Evolutionary conservation across 1,140 invertebrate genomes (phyloP).

Genomic region (Teleopsis dalmanni): DNA sequence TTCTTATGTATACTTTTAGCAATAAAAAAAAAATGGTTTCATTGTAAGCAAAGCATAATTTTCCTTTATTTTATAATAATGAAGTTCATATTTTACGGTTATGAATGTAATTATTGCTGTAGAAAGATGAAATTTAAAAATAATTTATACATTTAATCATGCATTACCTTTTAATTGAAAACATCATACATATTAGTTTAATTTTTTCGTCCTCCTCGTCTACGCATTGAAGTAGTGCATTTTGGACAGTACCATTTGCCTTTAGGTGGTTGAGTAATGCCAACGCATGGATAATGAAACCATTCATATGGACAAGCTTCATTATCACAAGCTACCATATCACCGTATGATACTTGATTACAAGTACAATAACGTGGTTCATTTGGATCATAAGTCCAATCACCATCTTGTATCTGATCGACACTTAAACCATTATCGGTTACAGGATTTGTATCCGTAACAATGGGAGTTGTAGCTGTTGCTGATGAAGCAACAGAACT

Average conservation of each 20-base stretch:
- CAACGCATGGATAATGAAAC: conserved; percentile 98
- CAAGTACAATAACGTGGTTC: conserved; percentile 96
- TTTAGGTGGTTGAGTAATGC: conserved; percentile 89
- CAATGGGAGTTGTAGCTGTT: conserved; percentile 10
- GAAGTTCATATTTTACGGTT: no score
- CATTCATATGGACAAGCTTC: conserved; percentile 94
- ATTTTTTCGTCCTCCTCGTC: conserved; percentile 68
- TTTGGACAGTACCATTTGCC: conserved; percentile 98
- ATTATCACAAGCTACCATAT: conserved; percentile 99
- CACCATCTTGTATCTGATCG: conserved; percentile 52
- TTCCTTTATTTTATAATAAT: no score
- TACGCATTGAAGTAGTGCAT: conserved; percentile 84
- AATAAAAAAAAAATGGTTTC: no score
- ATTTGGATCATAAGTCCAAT: conserved; percentile 83
- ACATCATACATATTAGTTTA: no score
- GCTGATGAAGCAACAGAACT: neutral
- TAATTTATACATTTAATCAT: no score
- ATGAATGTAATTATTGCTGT: no score
- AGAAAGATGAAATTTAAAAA: no score
- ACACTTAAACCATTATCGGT: conserved; percentile 39
- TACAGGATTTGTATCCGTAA: conserved; percentile 22
- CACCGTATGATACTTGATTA: conserved; percentile 96
- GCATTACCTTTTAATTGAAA: no score
- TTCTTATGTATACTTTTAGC: no score
- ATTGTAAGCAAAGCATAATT: no score